phyloP scores from a whole-genome alignment of 2,797 vertebrate species.

The Microhierax caerulescens region DNA sequence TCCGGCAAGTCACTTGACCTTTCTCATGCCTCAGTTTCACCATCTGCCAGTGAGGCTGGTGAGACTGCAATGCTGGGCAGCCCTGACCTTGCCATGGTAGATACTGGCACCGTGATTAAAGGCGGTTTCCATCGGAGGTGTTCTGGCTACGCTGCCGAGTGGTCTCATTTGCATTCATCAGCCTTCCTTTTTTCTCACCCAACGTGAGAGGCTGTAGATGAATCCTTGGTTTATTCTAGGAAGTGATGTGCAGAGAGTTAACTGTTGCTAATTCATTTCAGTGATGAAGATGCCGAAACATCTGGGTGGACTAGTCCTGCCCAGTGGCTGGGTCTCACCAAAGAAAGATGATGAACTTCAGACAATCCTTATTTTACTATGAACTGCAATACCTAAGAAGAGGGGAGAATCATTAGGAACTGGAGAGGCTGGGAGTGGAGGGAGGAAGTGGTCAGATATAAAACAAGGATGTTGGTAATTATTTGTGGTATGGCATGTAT shows the following conservation, averaged over 20 bases:
- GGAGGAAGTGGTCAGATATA: constrained; percentile 45
- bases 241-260: constrained; percentile 6
- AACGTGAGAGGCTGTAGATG: not conserved
- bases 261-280: not conserved
- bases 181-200: accelerated
- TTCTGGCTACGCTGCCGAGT: accelerated
- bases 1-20: not conserved
- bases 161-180: not conserved
- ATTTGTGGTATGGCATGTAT: not conserved
- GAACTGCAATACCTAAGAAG: not conserved
- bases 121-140: not conserved
- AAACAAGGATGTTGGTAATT: constrained; percentile 26
- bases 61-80: not conserved
- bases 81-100: not conserved
- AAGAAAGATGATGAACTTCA: constrained; percentile 2
- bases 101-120: not conserved
- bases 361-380: not conserved
- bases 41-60: not conserved
- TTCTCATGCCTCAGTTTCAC: not conserved
- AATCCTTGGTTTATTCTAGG: not conserved
- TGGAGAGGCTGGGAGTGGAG: not conserved
- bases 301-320: constrained; percentile 36
- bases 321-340: constrained; percentile 29
- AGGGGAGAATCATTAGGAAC: not conserved
- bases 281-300: constrained; percentile 17